Evolutionary conservation across 2,797 vertebrate species (phyloP), one percentile per base, ranked within the genome.

Genomic region (Amblyopsis hoosieri): DNA sequence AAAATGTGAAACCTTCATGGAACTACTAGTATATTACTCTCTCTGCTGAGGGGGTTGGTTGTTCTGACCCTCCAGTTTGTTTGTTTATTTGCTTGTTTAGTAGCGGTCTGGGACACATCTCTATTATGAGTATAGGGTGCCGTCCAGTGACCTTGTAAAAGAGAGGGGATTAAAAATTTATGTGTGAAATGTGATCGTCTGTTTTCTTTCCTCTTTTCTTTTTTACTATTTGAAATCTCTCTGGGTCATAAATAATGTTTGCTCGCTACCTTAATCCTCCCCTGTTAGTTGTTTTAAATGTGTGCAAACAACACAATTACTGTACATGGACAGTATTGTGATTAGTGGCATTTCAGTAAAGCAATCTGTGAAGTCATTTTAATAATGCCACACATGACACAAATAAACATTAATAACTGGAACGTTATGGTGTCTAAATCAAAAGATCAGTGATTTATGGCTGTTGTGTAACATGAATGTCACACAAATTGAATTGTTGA

Each of bases 101-200:
- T 57, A 69, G 76, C 75, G 68, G 72, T 72, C 74, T 11, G 53
- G 54, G 33, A 75, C 57, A 73, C 12, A 1, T 59, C 60, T 53
- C 45, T 12, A 67, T 48, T 74, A 65, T 71, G 76, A 80, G 82
- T 89, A 67, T 83, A 79, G 69, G 69, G 66, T 85, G 79, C 81
- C 86, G 82, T 75, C 71, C 69, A 62, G 85, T 89, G 91, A 91
- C 90, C 91, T 90, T 82, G 90, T 89, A 84, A 90, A 87, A 81
- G 87, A 93, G 86, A 91, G 75, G 84, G 64, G 49, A 86, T 92
- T 64, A 90, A 93, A 91, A 75, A 91, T 92, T 81, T 10, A 92
- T 86, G 79, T 50, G 63, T 78, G 90, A 90, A 92, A 93, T 83
- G 71, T 14, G 74, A 91, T 68, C 87, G 1, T 65, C 56, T 79